Base-by-base conservation (phyloP, 2,888 invertebrate genomes). In the Dasypogon diadema region DNA sequence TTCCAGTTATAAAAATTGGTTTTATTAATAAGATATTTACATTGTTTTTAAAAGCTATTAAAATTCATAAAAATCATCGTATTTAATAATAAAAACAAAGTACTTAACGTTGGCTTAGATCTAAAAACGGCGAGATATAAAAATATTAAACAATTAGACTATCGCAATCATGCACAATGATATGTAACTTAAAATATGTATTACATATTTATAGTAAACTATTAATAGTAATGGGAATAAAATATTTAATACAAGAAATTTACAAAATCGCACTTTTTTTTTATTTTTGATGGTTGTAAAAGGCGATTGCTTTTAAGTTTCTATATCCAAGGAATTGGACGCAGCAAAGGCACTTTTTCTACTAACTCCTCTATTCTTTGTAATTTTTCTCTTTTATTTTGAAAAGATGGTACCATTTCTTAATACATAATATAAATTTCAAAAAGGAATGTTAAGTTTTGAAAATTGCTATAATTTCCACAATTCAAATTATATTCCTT, bases 1-100 rank as follows among this genome's bases (percentile, higher is more conserved):
- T 30, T 42, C n/a, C 42, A 42, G 42, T 65, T 65, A 65, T 65
- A 65, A 65, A 65, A 65, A 65, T 26, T 65, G 48, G n/a, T 65
- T 46, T 65, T 65, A 65, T 65, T 65, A 65, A 65, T 65, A 46
- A 65, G 6, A 65, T 65, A 65, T 65, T 65, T 65, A 65, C 65
- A 65, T 24, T 12, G 21, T 60, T 34, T 37, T 46, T 42, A 65
- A 48, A 65, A 65, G 22, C 65, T 48, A 46, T 65, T 48, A 48
- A 65, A 65, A 65, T 65, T 46, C 48, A 65, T 65, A 65, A 65
- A 65, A 65, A 65, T 65, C 65, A 21, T 65, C 48, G 65, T 65
- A 63, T 30, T 63, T 21, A 37, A 24, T 37, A 48, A 48, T 60
- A 65, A 65, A 65, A 65, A 65, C 24, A 24, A 65, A 65, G 65